Conservation (phyloP, 1,140 invertebrate species). For the Saccostrea cuccullata region DNA sequence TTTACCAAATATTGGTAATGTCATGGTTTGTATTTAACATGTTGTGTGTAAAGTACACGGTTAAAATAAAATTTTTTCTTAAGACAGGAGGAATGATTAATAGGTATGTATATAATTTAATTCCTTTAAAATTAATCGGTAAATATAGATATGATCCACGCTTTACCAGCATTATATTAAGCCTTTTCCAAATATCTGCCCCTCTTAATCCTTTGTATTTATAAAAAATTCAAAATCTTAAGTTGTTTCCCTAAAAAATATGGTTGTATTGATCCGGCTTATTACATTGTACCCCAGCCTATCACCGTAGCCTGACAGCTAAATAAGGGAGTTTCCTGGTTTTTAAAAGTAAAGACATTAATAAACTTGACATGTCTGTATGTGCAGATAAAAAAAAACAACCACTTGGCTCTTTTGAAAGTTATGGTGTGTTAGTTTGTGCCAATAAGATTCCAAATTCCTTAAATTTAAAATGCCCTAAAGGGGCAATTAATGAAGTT, state of each 20-base stretch:
- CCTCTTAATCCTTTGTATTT: background rate
- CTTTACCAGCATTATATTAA: background rate
- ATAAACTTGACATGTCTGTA: background rate
- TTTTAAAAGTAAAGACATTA: background rate
- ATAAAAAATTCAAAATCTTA: no score
- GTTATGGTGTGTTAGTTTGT: slow-evolving; percentile 24
- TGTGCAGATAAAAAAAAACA: slow-evolving; percentile 9
- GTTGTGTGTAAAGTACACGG: no score
- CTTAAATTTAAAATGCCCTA: no score
- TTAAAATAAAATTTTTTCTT: no score
- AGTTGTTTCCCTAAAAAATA: no score
- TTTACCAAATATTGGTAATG: no score
- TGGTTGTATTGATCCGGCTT: background rate
- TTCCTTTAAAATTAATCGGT: no score
- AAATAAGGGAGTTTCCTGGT: background rate
- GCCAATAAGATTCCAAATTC: no score
- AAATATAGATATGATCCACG: background rate
- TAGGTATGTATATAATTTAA: no score
- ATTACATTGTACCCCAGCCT: background rate
- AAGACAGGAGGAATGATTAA: no score
- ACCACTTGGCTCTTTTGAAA: background rate
- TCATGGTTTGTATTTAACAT: no score
- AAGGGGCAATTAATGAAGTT: no score
- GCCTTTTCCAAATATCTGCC: background rate
- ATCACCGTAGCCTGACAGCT: background rate